Evolutionary conservation across 2,113 vertebrate species (phyloP).

Genomic region (Mohoua ochrocephala): DNA sequence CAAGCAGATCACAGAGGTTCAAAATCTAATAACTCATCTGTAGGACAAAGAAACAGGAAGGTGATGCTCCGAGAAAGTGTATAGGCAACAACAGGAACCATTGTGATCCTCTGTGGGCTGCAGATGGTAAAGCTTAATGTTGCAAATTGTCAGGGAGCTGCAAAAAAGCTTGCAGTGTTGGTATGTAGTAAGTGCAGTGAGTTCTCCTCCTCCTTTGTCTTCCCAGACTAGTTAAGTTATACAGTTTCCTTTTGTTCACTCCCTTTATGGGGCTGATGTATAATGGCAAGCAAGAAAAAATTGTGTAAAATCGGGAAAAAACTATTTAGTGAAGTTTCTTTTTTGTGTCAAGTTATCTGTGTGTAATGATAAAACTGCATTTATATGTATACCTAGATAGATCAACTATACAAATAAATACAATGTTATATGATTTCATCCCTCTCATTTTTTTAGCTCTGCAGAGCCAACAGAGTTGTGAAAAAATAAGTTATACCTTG

Average conservation of each 20-base stretch:
- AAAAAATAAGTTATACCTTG: neutral
- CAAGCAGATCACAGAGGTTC: neutral
- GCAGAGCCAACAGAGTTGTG: neutral
- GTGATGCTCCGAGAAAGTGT: neutral
- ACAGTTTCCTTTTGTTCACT: neutral
- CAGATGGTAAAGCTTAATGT: neutral
- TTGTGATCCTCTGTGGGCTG: neutral
- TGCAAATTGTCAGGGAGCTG: neutral
- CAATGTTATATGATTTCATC: neutral
- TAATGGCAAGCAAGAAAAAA: neutral
- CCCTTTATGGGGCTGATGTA: neutral
- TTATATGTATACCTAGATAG: neutral
- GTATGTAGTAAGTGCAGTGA: neutral
- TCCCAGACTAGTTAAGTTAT: neutral
- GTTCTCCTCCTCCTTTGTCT: neutral
- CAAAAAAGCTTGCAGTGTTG: neutral
- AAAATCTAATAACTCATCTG: neutral
- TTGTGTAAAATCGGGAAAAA: neutral
- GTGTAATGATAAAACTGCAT: neutral
- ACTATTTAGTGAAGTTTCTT: neutral
- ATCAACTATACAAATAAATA: neutral
- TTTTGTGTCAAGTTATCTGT: neutral
- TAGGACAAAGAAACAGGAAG: neutral
- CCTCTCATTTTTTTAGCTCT: neutral
- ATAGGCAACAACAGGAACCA: neutral